These are phyloP conservation scores for Tetragnatha montana DNA, from an alignment of 2,888 invertebrate genomes.

Conservation along the genomic window DNA sequence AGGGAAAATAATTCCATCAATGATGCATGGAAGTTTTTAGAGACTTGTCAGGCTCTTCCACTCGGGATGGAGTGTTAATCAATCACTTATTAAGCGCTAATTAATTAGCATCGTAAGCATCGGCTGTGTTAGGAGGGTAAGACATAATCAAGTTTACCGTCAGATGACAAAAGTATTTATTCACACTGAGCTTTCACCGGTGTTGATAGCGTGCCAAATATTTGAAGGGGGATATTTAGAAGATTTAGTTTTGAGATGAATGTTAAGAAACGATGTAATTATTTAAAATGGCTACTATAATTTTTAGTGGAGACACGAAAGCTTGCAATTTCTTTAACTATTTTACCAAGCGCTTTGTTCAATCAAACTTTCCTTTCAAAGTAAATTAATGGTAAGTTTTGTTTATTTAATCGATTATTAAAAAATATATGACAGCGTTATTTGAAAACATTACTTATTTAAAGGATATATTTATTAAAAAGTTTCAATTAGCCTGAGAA, in stretches of 20 bases:
- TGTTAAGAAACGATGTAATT: too few species aligned
- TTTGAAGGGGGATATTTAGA: not conserved
- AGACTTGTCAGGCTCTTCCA: not conserved
- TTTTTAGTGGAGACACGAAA: too few species aligned
- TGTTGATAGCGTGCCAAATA: not conserved
- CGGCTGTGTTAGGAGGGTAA: not conserved
- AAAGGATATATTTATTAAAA: too few species aligned
- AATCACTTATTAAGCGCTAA: slow-evolving; percentile 21
- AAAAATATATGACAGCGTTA: too few species aligned
- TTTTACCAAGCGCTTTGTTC: too few species aligned
- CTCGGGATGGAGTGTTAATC: slow-evolving; percentile 10
- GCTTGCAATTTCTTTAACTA: too few species aligned
- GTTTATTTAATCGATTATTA: too few species aligned
- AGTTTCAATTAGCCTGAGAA: too few species aligned
- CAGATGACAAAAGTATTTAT: not conserved
- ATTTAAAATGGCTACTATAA: too few species aligned
- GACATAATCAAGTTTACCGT: not conserved
- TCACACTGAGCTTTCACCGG: not conserved
- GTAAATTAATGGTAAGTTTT: too few species aligned
- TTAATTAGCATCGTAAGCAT: slow-evolving; percentile 15
- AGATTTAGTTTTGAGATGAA: not conserved
- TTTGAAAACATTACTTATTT: too few species aligned
- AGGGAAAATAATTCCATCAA: slow-evolving; percentile 2
- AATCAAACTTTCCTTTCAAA: too few species aligned
- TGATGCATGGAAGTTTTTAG: not conserved